Evolutionary conservation across 2,113 vertebrate species (phyloP).

Genomic region (Eulacestoma nigropectus): DNA sequence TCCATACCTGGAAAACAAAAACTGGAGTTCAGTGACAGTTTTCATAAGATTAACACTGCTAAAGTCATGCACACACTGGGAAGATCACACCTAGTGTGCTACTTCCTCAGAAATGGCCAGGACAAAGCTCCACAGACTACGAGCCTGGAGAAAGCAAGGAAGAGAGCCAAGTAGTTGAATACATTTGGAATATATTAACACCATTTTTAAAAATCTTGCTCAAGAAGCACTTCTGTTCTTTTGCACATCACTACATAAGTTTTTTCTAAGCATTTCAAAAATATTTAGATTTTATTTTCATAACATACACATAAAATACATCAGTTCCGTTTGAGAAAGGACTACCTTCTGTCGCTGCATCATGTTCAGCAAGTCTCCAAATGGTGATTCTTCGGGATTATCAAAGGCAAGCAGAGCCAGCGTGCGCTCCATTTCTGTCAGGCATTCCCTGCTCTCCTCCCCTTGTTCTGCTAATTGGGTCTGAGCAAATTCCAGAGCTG

Average conservation of each 20-base stretch:
- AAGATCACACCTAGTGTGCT: neutral
- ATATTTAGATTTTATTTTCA: neutral
- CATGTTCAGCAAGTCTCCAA: slow-evolving; percentile 95
- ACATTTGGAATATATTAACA: neutral
- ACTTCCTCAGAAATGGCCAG: neutral
- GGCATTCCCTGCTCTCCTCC: slow-evolving; percentile 94
- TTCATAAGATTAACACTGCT: neutral
- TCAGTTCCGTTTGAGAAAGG: neutral
- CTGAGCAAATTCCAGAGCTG: slow-evolving; percentile 96
- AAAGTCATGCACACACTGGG: neutral
- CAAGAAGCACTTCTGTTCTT: neutral
- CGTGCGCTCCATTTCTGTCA: slow-evolving; percentile 96
- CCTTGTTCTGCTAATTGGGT: slow-evolving; percentile 96
- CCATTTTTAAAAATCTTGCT: neutral
- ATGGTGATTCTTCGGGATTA: slow-evolving; percentile 94
- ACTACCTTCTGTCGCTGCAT: slow-evolving; percentile 97
- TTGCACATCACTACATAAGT: rapidly evolving
- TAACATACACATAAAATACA: neutral
- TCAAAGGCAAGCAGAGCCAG: slow-evolving; percentile 94
- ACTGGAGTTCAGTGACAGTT: neutral
- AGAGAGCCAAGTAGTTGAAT: neutral
- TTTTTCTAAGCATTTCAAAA: neutral
- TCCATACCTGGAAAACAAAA: slow-evolving; percentile 86
- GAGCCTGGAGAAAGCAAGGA: neutral
- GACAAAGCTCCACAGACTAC: neutral